Conservation (phyloP, 2,888 invertebrate species). For the Megamerina dolium region DNA sequence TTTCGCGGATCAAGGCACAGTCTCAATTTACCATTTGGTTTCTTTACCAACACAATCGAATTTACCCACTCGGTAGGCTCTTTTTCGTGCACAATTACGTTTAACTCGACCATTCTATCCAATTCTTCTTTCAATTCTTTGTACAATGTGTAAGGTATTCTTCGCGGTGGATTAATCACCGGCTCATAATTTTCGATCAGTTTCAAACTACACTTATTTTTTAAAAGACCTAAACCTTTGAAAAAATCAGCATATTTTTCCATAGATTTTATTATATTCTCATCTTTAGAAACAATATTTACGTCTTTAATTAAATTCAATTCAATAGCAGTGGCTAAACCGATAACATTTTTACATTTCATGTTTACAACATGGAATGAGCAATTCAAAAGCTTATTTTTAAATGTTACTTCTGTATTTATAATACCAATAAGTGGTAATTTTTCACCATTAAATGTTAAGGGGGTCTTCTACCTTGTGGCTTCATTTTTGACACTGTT, state of each 20-base stretch:
- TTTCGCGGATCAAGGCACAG: too few species aligned
- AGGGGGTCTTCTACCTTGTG: too few species aligned
- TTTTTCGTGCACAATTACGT: too few species aligned
- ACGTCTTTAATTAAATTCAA: neutral
- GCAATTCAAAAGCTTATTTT: too few species aligned
- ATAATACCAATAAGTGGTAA: too few species aligned
- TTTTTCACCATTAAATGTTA: too few species aligned
- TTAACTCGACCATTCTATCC: neutral
- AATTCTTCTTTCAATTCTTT: neutral
- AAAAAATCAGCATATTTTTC: neutral
- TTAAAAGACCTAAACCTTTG: too few species aligned
- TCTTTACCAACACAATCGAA: constrained; percentile 2
- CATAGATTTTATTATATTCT: too few species aligned
- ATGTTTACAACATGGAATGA: neutral
- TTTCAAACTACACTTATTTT: neutral
- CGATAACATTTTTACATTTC: too few species aligned
- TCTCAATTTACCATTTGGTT: constrained; percentile 11
- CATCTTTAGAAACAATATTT: neutral
- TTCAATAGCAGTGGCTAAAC: constrained; percentile 1
- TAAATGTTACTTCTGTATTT: too few species aligned
- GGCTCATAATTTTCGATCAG: neutral
- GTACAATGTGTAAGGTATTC: neutral
- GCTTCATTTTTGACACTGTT: too few species aligned
- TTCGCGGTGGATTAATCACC: neutral
- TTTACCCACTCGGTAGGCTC: constrained; percentile 14